Evolutionary conservation across 2,888 invertebrate genomes (phyloP), one percentile per base, ranked within the genome.

Genomic region (Epinotia demarniana): DNA sequence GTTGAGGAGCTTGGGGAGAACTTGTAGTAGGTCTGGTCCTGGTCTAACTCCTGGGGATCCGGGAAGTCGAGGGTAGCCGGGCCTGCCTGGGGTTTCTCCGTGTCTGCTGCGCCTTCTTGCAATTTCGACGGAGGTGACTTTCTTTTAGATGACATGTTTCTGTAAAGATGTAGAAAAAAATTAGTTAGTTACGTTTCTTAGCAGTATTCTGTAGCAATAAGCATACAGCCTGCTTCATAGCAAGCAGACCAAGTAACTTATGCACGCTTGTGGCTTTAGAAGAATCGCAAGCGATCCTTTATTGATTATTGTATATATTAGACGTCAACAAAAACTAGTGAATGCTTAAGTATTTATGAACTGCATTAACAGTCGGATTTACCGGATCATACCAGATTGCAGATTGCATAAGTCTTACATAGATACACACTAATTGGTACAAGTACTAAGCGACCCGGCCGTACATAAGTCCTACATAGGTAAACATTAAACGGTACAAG

Each of bases 131-230:
- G 98, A 92, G 98, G 98, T 92, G 98, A 98, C 95, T 98, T 98
- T 94, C 98, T 96, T 96, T 98, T 98, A 95, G 98, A 98, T 96
- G 98, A 98, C 98, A 98, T 98, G 95, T 96, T 98, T 96, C 97
- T 97, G 96, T 55, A 80, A 95, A 96, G 92, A 95, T 91, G 27
- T 60, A 85, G 81, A 49, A 67, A 18, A 18, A 9, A 49, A 27
- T 60, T 69, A 27, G 58, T 69, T 27, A 69, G 39, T 55, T n/a
- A 11, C n/a, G 16, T 39, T 61, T 33, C 11, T 49, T 16, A 16
- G 4, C 43, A 43, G 9, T 43, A 43, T 11, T 43, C 12, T 43
- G 0, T 43, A 12, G 43, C 9, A 43, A 11, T 2, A 43, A 43
- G 43, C 2, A 1, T 43, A 43, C 12, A 4, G 33, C 33, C 6